Base-by-base conservation (phyloP, 2,888 invertebrate species). In the Rugalucina vietnamica region DNA sequence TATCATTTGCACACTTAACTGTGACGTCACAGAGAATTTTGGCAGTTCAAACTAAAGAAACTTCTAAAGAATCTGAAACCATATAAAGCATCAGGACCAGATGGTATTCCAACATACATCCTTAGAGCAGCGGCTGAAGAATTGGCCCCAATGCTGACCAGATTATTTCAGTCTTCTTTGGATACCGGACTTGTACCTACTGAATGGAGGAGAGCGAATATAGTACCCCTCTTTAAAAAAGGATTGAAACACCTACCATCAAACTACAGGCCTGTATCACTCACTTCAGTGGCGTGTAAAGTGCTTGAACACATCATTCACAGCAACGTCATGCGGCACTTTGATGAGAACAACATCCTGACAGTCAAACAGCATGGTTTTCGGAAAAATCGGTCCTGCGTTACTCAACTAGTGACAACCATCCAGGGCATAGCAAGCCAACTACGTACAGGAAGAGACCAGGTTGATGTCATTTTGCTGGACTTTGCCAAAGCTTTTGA, bases 401-500 rank as follows among this genome's bases (percentile, higher is more conserved):
- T 37, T 0, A 49, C 49, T 18, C 73, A 73, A n/a, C 29, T 73
- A 73, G 39, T 24, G 12, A n/a, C 43, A n/a, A 50, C 21, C 39
- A 27, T 73, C 32, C 73, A 50, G 34, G 70, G 39, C 24, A 70
- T 34, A 34, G 50, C 29, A 10, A 32, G 34, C 21, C 21, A 27
- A 12, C 14, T 49, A 29, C 27, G 49, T 1, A 24, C 18, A 37
- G 36, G 60, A 74, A 29, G 37, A 72, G 37, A 71, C 12, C 49
- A 50, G 12, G 27, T 50, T 3, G 50, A 73, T n/a, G 73, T 43
- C 36, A 73, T 54, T 14, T 18, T 79, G 8, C 39, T 79, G 10
- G 79, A 79, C 29, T 72, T 79, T 57, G 54, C 72, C 24, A 79
- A 79, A 43, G 72, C 72, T 10, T 79, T 79, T 36, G 37, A 72